Conservation (phyloP, 1,140 invertebrate genomes). For the Arion vulgaris region DNA sequence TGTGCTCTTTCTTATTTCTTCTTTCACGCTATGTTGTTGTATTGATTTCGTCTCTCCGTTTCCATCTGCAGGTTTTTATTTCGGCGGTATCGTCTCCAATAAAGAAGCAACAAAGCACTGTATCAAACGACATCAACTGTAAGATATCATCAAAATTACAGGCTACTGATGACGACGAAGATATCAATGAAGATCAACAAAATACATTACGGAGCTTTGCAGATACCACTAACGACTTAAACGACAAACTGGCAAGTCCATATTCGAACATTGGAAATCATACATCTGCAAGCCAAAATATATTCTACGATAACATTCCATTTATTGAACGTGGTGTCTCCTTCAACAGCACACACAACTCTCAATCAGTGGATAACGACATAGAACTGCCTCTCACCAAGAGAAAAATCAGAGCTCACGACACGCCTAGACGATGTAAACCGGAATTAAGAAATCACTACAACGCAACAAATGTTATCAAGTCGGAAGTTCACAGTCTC, state of each 20-base stretch:
- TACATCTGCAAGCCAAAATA: background rate
- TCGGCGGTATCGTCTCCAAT: background rate
- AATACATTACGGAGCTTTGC: background rate
- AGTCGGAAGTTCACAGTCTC: slow-evolving; percentile 36
- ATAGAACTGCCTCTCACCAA: background rate
- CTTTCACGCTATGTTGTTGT: too few species aligned
- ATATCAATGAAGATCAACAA: background rate
- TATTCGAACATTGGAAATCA: background rate
- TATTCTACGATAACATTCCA: background rate
- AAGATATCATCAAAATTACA: too few species aligned
- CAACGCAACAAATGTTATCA: slow-evolving; percentile 1
- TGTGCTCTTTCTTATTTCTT: too few species aligned
- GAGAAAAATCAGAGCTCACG: background rate
- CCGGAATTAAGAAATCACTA: background rate
- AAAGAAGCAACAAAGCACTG: background rate
- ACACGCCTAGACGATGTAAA: background rate
- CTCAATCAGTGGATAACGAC: background rate
- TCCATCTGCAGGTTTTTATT: background rate
- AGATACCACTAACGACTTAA: background rate
- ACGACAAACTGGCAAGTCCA: too few species aligned
- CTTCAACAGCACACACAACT: background rate
- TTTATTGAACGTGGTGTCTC: background rate
- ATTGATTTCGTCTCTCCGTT: too few species aligned
- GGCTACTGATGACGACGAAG: background rate
- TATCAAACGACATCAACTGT: background rate